Conservation (phyloP, 2,888 invertebrate genomes). For the Pseudeuparius sepicola region DNA sequence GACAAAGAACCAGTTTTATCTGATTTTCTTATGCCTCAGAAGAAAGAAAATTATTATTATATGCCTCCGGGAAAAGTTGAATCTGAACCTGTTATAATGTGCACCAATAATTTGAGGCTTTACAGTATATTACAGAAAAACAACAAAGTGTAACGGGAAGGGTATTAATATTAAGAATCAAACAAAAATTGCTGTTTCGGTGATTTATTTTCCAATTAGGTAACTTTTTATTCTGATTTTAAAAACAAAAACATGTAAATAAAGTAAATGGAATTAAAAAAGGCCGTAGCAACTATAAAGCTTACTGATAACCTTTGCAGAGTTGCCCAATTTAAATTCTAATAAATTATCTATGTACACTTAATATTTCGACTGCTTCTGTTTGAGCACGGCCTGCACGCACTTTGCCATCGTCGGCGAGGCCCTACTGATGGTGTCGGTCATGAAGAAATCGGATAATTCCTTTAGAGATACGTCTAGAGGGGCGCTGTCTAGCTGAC, state of each 20-base stretch:
- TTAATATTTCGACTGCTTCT: slow-evolving; percentile 41
- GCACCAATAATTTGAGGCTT: slow-evolving; percentile 20
- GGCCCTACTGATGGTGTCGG: slow-evolving; percentile 90
- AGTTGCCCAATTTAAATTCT: too few relatives aligned
- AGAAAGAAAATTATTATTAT: slow-evolving; percentile 18
- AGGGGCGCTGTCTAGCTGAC: slow-evolving; percentile 36
- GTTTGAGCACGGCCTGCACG: slow-evolving; percentile 79
- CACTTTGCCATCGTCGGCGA: slow-evolving; percentile 99
- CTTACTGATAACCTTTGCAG: too few relatives aligned
- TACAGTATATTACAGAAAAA: slow-evolving; percentile 19
- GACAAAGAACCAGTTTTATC: slow-evolving; percentile 26
- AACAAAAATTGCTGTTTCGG: too few relatives aligned
- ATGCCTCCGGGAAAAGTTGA: slow-evolving; percentile 20
- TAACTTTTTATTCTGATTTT: too few relatives aligned
- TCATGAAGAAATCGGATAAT: slow-evolving; percentile 88
- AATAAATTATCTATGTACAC: not conserved
- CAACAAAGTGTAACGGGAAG: slow-evolving; percentile 6
- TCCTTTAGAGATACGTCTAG: slow-evolving; percentile 65
- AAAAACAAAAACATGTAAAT: too few relatives aligned
- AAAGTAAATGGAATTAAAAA: too few relatives aligned
- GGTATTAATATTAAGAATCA: slow-evolving; percentile 3
- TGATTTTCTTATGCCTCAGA: slow-evolving; percentile 22
- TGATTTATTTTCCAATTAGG: too few relatives aligned
- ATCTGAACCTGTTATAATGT: slow-evolving; percentile 12
- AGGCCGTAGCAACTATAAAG: too few relatives aligned